Evolutionary conservation across 2,888 invertebrate species (phyloP).

Genomic region (Latheticus oryzae): DNA sequence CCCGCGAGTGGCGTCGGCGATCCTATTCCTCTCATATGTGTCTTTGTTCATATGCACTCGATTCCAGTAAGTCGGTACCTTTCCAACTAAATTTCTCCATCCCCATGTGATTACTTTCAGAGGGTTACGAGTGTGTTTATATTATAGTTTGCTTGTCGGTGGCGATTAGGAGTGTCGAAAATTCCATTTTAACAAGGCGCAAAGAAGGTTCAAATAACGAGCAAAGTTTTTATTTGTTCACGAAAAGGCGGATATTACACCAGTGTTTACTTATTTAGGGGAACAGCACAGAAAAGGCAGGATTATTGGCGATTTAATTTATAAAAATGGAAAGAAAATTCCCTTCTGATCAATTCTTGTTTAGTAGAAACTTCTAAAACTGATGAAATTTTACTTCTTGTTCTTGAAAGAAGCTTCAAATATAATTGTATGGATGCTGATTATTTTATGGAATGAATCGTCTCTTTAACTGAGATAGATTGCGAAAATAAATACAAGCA

Average conservation of each 20-base stretch:
- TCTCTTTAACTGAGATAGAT: too few species aligned
- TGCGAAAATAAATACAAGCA: too few species aligned
- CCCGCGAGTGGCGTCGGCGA: too few species aligned
- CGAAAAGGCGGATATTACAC: conserved; percentile 1
- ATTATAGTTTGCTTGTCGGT: conserved; percentile 7
- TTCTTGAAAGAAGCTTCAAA: too few species aligned
- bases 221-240: conserved; percentile 30
- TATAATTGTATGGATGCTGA: too few species aligned
- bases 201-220: conserved; percentile 25
- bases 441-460: too few species aligned
- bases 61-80: conserved; percentile 4
- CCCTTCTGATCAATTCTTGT: too few species aligned
- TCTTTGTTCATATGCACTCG: conserved; percentile 4
- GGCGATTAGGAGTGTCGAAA: conserved; percentile 7
- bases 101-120: conserved; percentile 7
- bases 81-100: conserved; percentile 9
- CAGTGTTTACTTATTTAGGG: conserved; percentile 30
- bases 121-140: conserved; percentile 23
- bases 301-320: too few species aligned
- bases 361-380: too few species aligned
- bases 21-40: too few species aligned
- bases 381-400: too few species aligned
- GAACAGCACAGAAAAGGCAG: neutral
- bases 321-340: too few species aligned
- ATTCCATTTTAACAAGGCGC: conserved; percentile 16